Evolutionary conservation across 1,140 invertebrate species (phyloP).

Genomic region (Heterodera schachtii): DNA sequence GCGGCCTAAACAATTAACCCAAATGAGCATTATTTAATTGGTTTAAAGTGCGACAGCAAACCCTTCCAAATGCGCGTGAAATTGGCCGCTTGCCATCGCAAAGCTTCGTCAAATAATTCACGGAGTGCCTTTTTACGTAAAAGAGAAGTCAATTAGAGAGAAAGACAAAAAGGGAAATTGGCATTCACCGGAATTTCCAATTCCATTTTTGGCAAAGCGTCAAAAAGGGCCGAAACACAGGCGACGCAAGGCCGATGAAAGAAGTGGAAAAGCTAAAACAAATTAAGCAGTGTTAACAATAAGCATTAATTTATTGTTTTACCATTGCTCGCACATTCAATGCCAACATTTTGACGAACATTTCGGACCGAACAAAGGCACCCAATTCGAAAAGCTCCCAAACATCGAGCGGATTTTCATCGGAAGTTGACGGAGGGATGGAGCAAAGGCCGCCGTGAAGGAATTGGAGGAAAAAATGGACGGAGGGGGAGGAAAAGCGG

Average conservation of each 20-base stretch:
- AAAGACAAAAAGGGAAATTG: conserved; percentile 8
- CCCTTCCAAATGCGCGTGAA: conserved; percentile 64
- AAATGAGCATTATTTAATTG: conserved; percentile 21
- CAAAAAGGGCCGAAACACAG: conserved; percentile 62
- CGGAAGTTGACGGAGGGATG: conserved; percentile 35
- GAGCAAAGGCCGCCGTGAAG: conserved; percentile 60
- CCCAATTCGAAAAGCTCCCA: conserved; percentile 58
- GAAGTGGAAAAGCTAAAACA: conserved; percentile 20
- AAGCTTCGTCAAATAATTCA: conserved; percentile 30
- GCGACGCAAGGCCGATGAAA: conserved; percentile 55
- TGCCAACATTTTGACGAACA: conserved; percentile 49
- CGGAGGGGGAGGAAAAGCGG: conserved; percentile 44
- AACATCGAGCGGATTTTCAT: conserved; percentile 51
- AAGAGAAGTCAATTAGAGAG: conserved; percentile 30
- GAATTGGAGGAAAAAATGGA: conserved; percentile 59
- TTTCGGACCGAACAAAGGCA: conserved; percentile 18
- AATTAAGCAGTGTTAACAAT: neutral
- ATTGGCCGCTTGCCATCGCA: conserved; percentile 57
- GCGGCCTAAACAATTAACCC: conserved; percentile 29
- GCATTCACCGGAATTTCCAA: conserved; percentile 35
- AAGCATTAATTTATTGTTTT: neutral
- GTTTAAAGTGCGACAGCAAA: neutral
- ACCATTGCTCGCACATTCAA: conserved; percentile 50
- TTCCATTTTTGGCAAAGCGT: conserved; percentile 52
- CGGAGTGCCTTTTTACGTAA: conserved; percentile 12